These are phyloP conservation scores for Ceuthmochares aereus DNA, from an alignment of 2,113 vertebrate species.

Conservation along the genomic window DNA sequence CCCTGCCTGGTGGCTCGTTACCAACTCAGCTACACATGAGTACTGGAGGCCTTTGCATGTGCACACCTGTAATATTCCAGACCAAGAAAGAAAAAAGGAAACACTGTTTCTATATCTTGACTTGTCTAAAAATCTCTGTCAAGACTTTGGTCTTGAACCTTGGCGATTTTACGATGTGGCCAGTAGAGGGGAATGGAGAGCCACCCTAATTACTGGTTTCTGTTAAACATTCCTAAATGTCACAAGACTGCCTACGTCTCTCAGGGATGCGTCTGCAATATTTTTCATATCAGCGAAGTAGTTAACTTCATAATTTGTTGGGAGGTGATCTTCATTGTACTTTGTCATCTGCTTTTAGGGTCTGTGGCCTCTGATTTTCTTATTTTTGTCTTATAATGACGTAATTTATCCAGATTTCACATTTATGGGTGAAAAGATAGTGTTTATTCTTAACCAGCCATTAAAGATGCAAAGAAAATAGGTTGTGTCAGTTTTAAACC, in stretches of 20 bases:
- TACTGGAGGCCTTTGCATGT: accelerated
- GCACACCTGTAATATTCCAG: not conserved
- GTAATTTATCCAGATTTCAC: not conserved
- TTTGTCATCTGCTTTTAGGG: not conserved
- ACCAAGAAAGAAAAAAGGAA: not conserved
- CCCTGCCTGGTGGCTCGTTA: not conserved
- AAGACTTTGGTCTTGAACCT: not conserved
- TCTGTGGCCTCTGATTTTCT: not conserved
- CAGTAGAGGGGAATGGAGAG: not conserved
- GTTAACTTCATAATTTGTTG: not conserved
- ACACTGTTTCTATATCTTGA: not conserved
- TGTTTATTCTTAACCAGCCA: not conserved
- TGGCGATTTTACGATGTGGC: not conserved
- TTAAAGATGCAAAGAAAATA: not conserved
- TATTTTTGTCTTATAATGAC: not conserved
- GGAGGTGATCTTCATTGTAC: not conserved
- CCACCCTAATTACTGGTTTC: not conserved
- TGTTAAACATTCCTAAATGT: too few species aligned
- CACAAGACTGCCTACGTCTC: accelerated
- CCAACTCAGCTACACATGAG: not conserved
- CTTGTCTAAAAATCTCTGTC: not conserved
- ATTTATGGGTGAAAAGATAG: not conserved
- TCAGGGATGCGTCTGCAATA: not conserved
- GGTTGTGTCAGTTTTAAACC: not conserved
- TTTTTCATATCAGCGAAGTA: not conserved